phyloP scores from a whole-genome alignment of 2,113 vertebrate species.

The Indicator indicator region DNA sequence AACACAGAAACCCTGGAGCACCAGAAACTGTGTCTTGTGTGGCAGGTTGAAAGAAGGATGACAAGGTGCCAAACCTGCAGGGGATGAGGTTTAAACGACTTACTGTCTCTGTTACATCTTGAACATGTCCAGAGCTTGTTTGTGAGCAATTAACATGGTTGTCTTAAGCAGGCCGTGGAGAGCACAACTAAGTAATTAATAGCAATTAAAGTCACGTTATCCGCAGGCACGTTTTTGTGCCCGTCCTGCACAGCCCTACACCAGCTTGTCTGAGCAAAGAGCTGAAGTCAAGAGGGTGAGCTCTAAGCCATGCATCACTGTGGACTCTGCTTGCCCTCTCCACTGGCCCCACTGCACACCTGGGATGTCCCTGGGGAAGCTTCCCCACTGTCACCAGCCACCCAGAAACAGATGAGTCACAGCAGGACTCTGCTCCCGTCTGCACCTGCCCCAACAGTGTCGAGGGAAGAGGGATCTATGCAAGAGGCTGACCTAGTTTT shows the following conservation, averaged over 20 bases:
- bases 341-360: accelerated
- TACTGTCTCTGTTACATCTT: background rate
- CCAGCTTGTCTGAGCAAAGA: background rate
- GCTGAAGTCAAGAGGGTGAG: background rate
- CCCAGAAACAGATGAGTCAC: accelerated
- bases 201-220: background rate
- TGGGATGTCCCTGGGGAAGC: background rate
- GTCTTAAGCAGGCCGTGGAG: background rate
- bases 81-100: background rate
- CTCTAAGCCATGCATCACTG: too few relatives aligned
- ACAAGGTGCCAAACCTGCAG: background rate
- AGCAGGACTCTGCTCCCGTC: background rate
- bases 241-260: background rate
- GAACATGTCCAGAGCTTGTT: background rate
- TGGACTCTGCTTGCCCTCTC: background rate
- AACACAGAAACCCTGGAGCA: background rate
- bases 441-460: background rate
- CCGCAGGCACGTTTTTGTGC: background rate
- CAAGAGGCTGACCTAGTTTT: background rate
- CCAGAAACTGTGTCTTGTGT: background rate
- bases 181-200: background rate
- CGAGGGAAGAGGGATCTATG: background rate
- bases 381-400: background rate
- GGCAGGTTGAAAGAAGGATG: background rate
- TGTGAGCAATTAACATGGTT: background rate